Evolutionary conservation across 2,888 invertebrate genomes (phyloP), one percentile per base, ranked within the genome.

Genomic region (Cantharis lateralis): DNA sequence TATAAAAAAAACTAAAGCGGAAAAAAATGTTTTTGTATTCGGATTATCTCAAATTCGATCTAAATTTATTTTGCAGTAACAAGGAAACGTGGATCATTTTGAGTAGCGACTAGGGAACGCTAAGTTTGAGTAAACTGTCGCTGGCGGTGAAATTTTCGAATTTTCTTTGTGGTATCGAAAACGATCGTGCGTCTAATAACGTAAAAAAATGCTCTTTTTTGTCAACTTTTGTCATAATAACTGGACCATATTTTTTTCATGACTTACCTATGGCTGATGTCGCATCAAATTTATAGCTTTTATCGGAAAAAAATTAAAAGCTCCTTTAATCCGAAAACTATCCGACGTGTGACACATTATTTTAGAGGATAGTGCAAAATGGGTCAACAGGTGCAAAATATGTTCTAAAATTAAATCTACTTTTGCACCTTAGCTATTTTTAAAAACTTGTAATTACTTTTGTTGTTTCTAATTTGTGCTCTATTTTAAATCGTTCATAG

Each of bases 301-400:
- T 48, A 48, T 48, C n/a, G 48, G 48, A 48, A 48, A 48, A 48
- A 48, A 48, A 48, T 48, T 48, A 48, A 48, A 48, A 48, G n/a
- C n/a, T 48, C 48, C n/a, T 48, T 13, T 24, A 66, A 66, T 13
- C 24, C 24, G 15, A 18, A n/a, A 26, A 71, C 28, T 63, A 71
- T 63, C 28, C n/a, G 61, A 63, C 28, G 26, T 26, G 62, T 71
- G 71, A 62, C 71, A 71, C 48, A 62, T 61, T 26, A 66, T n/a
- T 64, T 66, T 72, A 72, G 66, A 61, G 68, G 68, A 24, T n/a
- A 32, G 26, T 16, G 32, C 48, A 74, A 77, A 70, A 64, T 72
- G 70, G 70, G 70, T 74, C 69, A 73, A 68, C 77, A 77, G 77
- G 77, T 77, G 77, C 74, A 32, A 74, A 73, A 73, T 70, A 7